Percentiles rank a stretch among this genome's conserved stretches.
Evolutionary conservation across 2,888 invertebrate genomes (phyloP).

Genomic region (Melinaea menophilus): DNA sequence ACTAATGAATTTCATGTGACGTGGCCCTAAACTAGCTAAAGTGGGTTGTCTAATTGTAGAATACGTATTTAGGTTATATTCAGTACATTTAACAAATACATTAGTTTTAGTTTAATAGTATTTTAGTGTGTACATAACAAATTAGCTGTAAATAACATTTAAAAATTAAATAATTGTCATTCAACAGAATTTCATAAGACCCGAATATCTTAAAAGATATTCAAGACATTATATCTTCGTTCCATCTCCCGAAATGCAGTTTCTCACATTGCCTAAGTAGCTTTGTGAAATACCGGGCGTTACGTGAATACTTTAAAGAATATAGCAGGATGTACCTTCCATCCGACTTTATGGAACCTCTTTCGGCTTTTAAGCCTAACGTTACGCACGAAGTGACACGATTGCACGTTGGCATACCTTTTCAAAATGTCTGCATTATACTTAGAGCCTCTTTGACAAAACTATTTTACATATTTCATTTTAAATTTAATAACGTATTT

Average conservation of each 20-base stretch:
- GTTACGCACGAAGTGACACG: slow-evolving; percentile 28
- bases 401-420: slow-evolving; percentile 25
- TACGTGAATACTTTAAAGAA: slow-evolving; percentile 10
- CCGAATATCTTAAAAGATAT: not conserved
- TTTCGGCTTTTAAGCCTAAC: slow-evolving; percentile 29
- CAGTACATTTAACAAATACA: too few relatives aligned
- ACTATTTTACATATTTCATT: not conserved
- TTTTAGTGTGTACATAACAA: too few relatives aligned
- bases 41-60: not conserved
- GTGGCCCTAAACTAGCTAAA: not conserved
- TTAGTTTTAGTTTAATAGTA: too few relatives aligned
- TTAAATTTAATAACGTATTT: too few relatives aligned
- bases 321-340: slow-evolving; percentile 12
- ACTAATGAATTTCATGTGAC: slow-evolving; percentile 1
- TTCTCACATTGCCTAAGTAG: slow-evolving; percentile 13
- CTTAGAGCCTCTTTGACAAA: slow-evolving; percentile 15
- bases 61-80: too few relatives aligned
- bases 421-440: slow-evolving; percentile 20
- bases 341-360: slow-evolving; percentile 24
- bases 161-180: not conserved
- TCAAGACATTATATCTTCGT: not conserved
- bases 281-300: slow-evolving; percentile 4
- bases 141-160: not conserved
- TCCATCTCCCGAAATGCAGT: not conserved
- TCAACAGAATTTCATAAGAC: not conserved